phyloP scores from a whole-genome alignment of 2,888 invertebrate species.

The Eupithecia abbreviata region DNA sequence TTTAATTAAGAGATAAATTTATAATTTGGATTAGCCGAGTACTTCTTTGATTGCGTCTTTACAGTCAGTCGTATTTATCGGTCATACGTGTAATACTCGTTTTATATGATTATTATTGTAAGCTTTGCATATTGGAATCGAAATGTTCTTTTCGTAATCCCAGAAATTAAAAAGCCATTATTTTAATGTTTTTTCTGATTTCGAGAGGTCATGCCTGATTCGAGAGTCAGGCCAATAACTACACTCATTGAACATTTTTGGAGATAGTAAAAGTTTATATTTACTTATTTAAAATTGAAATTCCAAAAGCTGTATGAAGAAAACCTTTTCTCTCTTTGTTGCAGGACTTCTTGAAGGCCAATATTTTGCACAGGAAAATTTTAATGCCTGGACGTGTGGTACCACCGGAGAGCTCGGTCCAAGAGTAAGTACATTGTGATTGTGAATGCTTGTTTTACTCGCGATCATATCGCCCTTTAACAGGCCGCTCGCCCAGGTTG shows the following conservation, averaged over 20 bases:
- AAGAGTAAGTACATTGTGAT: slow-evolving; percentile 66
- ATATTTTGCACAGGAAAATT: slow-evolving; percentile 73
- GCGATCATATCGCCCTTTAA: slow-evolving; percentile 54
- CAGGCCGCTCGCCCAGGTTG: slow-evolving; percentile 54
- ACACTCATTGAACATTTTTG: neutral
- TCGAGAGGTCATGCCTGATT: neutral
- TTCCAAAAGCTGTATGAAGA: slow-evolving; percentile 15
- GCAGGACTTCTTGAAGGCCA: slow-evolving; percentile 67
- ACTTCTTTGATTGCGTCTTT: slow-evolving; percentile 39
- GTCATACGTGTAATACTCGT: slow-evolving; percentile 21
- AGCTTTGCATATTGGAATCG: slow-evolving; percentile 3
- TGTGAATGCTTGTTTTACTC: slow-evolving; percentile 41
- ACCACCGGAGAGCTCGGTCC: slow-evolving; percentile 69
- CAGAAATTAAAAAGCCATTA: neutral
- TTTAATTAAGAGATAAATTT: slow-evolving; percentile 45
- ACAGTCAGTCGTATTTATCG: slow-evolving; percentile 29
- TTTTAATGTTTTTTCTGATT: slow-evolving; percentile 7
- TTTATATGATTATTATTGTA: slow-evolving; percentile 25
- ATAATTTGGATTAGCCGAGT: slow-evolving; percentile 44
- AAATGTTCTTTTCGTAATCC: slow-evolving; percentile 1
- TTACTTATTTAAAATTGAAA: neutral
- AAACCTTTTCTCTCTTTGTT: slow-evolving; percentile 57
- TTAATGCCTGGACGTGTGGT: slow-evolving; percentile 73
- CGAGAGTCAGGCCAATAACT: neutral
- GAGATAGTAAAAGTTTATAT: neutral